Base-by-base conservation (phyloP, 2,113 vertebrate genomes). In the Trichomycterus rosablanca region DNA sequence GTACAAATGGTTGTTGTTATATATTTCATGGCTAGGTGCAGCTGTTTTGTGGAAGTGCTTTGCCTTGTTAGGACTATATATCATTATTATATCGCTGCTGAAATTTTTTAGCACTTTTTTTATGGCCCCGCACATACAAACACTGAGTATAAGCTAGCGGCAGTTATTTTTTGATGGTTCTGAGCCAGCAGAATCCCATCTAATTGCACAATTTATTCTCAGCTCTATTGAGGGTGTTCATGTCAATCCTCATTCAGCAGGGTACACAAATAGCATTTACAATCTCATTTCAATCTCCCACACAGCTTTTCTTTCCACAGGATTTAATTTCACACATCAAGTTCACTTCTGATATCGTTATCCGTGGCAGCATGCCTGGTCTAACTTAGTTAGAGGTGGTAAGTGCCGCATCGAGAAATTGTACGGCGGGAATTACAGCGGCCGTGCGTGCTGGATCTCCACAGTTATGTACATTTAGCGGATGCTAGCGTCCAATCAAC, bases 321-420 rank as follows among this genome's bases (percentile, higher is more conserved):
- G 81, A 85, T 84, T 83, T 79, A 84, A 85, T 85, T 87, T 79
- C 80, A 80, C 81, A 80, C 83, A 84, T 87, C 79, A 87, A 76
- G 85, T 86, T 83, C 86, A 81, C 85, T 86, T 86, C 76, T 84
- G 82, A 84, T 85, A 82, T 83, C 84, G 85, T 87, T 86, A 87
- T 84, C 80, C 75, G 73, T 80, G 82, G 82, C 84, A 79, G 80
- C 76, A 71, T 75, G 77, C 83, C 79, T 82, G 83, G 77, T 84
- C 81, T 81, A 80, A 81, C 78, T 81, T 16, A 19, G 58, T 59
- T 67, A 63, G 52, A 40, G 49, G 32, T 59, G 50, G 48, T 62
- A 37, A 57, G 39, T 12, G 46, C 28, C 3, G 24, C 18, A 23
- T 2, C 2, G 15, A 59, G 55, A 20, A 52, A 45, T 74, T 78